Conservation (phyloP, 1,140 invertebrate species). For the Rhagoletis zephyria region DNA sequence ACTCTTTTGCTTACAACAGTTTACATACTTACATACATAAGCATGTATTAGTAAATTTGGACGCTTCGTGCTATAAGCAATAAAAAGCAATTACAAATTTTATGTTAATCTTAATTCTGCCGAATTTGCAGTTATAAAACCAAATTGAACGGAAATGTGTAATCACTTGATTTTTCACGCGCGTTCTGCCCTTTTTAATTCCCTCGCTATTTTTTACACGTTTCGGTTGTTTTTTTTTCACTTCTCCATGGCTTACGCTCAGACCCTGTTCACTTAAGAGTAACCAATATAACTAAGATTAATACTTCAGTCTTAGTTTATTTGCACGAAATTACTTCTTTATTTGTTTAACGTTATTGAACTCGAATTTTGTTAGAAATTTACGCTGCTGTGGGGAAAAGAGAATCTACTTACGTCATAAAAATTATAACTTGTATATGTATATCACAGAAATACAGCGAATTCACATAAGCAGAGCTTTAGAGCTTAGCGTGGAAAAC, state of each 20-base stretch:
- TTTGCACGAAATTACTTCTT: neutral
- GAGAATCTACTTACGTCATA: too few species aligned
- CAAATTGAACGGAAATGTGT: constrained; percentile 36
- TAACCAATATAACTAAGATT: neutral
- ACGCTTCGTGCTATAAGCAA: neutral
- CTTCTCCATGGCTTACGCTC: too few species aligned
- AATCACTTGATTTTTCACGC: constrained; percentile 13
- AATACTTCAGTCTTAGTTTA: neutral
- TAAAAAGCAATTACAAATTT: constrained; percentile 46
- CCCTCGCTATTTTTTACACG: neutral
- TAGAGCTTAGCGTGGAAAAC: too few species aligned
- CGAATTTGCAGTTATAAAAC: constrained; percentile 38
- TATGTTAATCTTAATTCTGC: constrained; percentile 50
- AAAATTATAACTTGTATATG: too few species aligned
- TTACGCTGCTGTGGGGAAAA: too few species aligned
- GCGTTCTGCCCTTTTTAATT: neutral
- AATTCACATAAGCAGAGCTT: too few species aligned
- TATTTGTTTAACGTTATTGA: too few species aligned
- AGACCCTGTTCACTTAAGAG: too few species aligned
- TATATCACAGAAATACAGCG: too few species aligned
- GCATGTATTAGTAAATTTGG: neutral
- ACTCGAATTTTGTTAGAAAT: too few species aligned
- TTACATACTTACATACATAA: neutral
- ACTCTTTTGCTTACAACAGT: too few species aligned
- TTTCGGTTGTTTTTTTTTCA: too few species aligned